phyloP scores from a whole-genome alignment of 1,140 invertebrate genomes.

The Coenobita brevimanus region DNA sequence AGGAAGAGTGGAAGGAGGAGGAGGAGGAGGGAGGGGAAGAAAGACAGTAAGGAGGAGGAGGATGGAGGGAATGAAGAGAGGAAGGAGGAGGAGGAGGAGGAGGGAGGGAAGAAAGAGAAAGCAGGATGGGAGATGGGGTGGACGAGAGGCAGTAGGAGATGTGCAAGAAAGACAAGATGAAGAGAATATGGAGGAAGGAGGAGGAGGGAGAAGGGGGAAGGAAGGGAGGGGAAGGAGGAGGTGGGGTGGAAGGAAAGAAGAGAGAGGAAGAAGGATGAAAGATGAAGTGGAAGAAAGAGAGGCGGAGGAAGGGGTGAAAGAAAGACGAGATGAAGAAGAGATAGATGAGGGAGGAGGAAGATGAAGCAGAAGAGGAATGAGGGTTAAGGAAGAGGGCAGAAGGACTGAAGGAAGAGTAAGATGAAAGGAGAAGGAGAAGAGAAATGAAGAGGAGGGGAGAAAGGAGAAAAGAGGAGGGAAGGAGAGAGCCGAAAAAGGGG shows the following conservation, averaged over 20 bases:
- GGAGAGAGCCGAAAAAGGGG: too few species aligned
- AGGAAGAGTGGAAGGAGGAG: neutral
- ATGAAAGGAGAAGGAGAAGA: neutral
- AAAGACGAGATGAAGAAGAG: neutral
- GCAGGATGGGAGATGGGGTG: too few species aligned
- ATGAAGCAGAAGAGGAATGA: neutral
- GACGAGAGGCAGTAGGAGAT: too few species aligned
- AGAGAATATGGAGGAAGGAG: neutral
- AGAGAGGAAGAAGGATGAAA: neutral
- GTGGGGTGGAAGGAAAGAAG: too few species aligned
- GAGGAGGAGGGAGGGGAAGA: too few species aligned
- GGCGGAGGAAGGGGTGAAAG: neutral
- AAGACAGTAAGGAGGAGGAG: neutral
- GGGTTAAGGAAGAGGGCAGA: neutral
- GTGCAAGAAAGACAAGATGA: neutral
- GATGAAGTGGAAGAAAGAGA: neutral
- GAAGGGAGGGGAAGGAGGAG: too few species aligned
- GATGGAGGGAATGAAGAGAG: too few species aligned
- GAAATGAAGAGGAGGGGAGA: too few species aligned
- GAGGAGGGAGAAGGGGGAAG: neutral
- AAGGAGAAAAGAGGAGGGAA: too few species aligned
- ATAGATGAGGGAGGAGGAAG: neutral
- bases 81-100: neutral
- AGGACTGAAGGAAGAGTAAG: neutral
- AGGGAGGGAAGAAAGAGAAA: neutral